Percentiles rank a stretch among this genome's conserved stretches.
Evolutionary conservation across 2,797 vertebrate genomes (phyloP).

Genomic region (Threskiornis aethiopicus): DNA sequence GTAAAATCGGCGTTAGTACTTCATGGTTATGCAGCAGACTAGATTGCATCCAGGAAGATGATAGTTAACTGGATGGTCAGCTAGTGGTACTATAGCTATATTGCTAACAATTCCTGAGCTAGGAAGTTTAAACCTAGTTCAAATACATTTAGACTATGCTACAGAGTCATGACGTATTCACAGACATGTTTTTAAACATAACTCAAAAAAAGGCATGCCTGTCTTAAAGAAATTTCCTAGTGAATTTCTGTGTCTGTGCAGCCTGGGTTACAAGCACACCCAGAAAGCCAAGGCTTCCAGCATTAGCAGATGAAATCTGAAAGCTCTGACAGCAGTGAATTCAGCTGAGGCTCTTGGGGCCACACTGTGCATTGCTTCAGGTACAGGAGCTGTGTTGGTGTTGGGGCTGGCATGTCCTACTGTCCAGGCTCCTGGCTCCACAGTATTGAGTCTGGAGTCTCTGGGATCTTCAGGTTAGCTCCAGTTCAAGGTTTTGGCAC

Average conservation of each 20-base stretch:
- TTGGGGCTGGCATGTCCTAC: not conserved
- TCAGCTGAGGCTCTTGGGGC: not conserved
- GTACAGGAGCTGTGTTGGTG: not conserved
- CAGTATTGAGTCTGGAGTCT: fast-evolving
- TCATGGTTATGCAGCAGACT: not conserved
- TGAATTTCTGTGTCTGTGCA: not conserved
- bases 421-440: not conserved
- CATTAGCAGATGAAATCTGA: fast-evolving
- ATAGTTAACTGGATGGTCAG: not conserved
- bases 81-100: not conserved
- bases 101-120: not conserved
- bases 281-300: not conserved
- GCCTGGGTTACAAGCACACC: not conserved
- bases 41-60: not conserved
- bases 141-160: not conserved
- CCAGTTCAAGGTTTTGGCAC: not conserved
- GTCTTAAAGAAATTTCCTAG: not conserved
- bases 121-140: not conserved
- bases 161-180: not conserved
- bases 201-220: not conserved
- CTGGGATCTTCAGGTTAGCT: not conserved
- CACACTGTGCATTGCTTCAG: not conserved
- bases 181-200: not conserved
- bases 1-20: not conserved
- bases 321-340: not conserved